Conservation (phyloP, 2,888 invertebrate genomes). For the Alcis repandata region DNA sequence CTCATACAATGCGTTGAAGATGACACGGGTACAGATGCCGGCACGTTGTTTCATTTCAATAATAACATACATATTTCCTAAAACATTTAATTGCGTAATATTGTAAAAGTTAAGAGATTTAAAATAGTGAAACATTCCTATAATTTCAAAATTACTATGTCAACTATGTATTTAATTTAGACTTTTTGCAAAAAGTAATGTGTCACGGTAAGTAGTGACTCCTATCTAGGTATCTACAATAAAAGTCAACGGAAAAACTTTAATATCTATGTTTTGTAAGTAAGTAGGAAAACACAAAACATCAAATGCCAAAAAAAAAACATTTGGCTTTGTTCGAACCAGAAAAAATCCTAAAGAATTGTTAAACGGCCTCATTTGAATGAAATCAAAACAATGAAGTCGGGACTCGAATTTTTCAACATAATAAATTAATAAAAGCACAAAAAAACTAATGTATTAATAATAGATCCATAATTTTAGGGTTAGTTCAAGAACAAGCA, state of each 20-base stretch:
- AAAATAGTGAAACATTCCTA: too few species aligned
- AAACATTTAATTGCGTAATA: neutral
- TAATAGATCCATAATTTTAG: neutral
- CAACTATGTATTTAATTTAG: too few species aligned
- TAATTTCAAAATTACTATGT: too few species aligned
- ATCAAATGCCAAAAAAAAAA: neutral
- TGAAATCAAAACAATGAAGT: neutral
- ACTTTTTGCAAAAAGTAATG: too few species aligned
- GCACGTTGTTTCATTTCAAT: constrained; percentile 7
- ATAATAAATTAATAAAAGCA: neutral
- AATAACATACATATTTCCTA: neutral
- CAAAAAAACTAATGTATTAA: constrained; percentile 6
- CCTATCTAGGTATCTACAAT: too few species aligned
- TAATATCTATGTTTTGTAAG: neutral
- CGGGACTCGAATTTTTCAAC: neutral
- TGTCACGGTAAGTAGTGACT: too few species aligned
- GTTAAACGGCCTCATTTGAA: neutral
- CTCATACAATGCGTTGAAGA: neutral
- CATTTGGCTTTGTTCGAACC: neutral
- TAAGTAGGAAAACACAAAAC: neutral
- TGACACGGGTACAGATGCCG: constrained; percentile 12
- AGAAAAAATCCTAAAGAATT: neutral
- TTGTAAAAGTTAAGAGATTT: too few species aligned
- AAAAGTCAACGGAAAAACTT: too few species aligned
- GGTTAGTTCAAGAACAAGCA: constrained; percentile 9